Conservation (phyloP, 2,888 invertebrate species). For the Mesochorus sp. region DNA sequence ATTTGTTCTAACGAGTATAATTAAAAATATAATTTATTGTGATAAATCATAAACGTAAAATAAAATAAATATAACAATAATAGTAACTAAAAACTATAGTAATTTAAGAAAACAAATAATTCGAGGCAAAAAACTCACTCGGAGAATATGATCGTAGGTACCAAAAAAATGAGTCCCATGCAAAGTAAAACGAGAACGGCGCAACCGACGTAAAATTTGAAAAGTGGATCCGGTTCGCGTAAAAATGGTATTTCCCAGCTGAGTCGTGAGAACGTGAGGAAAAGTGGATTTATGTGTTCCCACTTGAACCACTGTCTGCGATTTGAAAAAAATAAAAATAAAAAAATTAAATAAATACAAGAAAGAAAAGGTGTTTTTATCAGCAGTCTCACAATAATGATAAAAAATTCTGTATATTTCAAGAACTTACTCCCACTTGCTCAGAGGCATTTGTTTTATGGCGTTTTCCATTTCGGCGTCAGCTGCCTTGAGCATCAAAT, state of each 20-base stretch:
- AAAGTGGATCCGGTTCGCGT: conserved; percentile 90
- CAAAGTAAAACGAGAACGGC: conserved; percentile 85
- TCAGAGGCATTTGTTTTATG: conserved; percentile 92
- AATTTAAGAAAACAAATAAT: too few relatives aligned
- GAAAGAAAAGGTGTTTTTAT: neutral
- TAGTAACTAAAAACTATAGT: too few relatives aligned
- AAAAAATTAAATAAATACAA: neutral
- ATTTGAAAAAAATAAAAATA: conserved; percentile 65
- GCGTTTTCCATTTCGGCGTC: conserved; percentile 91
- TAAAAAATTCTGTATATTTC: neutral
- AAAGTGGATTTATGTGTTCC: conserved; percentile 85
- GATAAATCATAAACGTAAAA: neutral
- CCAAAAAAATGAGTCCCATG: conserved; percentile 83
- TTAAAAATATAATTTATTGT: too few relatives aligned
- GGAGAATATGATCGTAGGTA: conserved; percentile 85
- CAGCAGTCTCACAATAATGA: neutral
- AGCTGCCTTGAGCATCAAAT: conserved; percentile 87
- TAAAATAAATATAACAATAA: too few relatives aligned
- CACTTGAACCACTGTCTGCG: conserved; percentile 87
- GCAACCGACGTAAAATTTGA: conserved; percentile 90
- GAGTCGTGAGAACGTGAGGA: conserved; percentile 86
- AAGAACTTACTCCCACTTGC: conserved; percentile 87
- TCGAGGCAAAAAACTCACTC: conserved; percentile 82
- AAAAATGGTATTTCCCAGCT: conserved; percentile 89
- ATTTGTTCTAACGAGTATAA: too few relatives aligned